phyloP scores from a whole-genome alignment of 2,888 invertebrate species.

The Thera obeliscata region DNA sequence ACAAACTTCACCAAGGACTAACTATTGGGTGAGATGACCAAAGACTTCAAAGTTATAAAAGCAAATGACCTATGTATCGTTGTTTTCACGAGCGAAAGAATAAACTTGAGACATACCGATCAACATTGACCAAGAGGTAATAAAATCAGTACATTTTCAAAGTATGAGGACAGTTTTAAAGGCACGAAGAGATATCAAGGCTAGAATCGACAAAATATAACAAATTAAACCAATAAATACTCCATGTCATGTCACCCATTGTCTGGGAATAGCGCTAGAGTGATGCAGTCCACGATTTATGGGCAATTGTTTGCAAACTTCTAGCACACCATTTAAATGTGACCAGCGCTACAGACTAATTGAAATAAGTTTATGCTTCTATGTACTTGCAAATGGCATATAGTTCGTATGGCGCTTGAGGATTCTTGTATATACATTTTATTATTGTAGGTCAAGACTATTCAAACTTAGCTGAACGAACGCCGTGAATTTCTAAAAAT shows the following conservation, averaged over 20 bases:
- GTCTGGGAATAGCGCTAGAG: slow-evolving; percentile 9
- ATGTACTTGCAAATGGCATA: slow-evolving; percentile 10
- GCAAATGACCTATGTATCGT: too few relatives aligned
- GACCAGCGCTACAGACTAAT: slow-evolving; percentile 15
- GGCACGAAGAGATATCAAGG: too few relatives aligned
- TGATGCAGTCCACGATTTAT: slow-evolving; percentile 31
- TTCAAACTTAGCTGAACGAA: background rate
- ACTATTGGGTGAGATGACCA: too few relatives aligned
- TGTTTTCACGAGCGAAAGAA: too few relatives aligned
- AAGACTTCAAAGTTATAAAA: too few relatives aligned
- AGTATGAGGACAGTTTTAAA: too few relatives aligned
- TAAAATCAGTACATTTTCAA: too few relatives aligned
- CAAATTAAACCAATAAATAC: slow-evolving; percentile 18
- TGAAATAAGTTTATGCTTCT: slow-evolving; percentile 21
- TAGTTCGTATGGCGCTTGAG: slow-evolving; percentile 5
- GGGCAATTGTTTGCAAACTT: slow-evolving; percentile 37
- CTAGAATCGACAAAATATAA: background rate
- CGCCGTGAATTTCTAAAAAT: background rate
- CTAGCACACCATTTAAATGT: slow-evolving; percentile 19
- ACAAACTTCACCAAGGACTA: too few relatives aligned
- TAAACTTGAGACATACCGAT: too few relatives aligned
- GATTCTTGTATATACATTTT: slow-evolving; percentile 4
- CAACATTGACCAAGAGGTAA: too few relatives aligned
- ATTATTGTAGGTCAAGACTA: slow-evolving; percentile 5
- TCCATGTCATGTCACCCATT: slow-evolving; percentile 16